Conservation (phyloP, 2,888 invertebrate species). For the Habrosyne pyritoides region DNA sequence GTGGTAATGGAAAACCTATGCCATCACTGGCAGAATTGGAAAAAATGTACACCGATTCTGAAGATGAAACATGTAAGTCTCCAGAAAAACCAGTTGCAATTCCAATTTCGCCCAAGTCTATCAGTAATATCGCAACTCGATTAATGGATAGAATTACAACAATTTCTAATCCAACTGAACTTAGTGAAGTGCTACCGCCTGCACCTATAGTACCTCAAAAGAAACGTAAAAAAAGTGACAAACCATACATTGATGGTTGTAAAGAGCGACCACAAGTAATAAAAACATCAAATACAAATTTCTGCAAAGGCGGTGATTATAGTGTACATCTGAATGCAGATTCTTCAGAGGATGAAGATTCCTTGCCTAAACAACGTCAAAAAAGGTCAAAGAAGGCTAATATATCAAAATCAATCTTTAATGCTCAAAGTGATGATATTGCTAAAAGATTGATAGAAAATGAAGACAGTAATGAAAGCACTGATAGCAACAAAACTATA, state of each 20-base stretch:
- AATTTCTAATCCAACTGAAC: conserved; percentile 16
- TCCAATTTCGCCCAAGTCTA: conserved; percentile 21
- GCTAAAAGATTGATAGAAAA: conserved; percentile 22
- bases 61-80: conserved; percentile 23
- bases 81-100: neutral
- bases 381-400: conserved; percentile 25
- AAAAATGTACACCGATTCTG: conserved; percentile 45
- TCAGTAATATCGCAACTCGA: conserved; percentile 26
- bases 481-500: conserved; percentile 41
- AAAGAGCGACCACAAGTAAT: conserved; percentile 34
- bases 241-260: conserved; percentile 47
- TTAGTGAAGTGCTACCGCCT: conserved; percentile 21
- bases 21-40: conserved; percentile 48
- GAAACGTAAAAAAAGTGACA: conserved; percentile 35
- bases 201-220: conserved; percentile 36
- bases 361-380: conserved; percentile 18
- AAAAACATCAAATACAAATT: conserved; percentile 22
- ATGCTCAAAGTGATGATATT: conserved; percentile 42
- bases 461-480: conserved; percentile 32
- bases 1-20: conserved; percentile 43
- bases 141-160: conserved; percentile 26
- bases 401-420: conserved; percentile 46
- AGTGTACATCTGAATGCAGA: conserved; percentile 22
- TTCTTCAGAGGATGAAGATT: conserved; percentile 19
- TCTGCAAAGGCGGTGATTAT: conserved; percentile 38